phyloP scores from a whole-genome alignment of 2,113 vertebrate genomes.

The Lethenteron camtschaticum region DNA sequence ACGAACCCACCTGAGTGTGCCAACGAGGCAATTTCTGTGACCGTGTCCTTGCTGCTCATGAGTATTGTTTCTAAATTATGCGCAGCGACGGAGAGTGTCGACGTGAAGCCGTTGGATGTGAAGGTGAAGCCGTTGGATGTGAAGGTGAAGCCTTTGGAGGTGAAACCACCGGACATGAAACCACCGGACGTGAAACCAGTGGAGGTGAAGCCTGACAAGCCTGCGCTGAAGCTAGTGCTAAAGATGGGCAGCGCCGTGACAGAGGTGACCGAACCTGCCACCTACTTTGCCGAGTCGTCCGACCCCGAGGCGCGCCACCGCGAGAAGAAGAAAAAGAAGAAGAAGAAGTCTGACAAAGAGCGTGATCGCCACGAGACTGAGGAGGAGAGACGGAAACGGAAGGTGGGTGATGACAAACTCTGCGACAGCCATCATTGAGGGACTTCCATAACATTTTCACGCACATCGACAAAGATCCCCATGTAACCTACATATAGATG shows the following conservation, averaged over 20 bases:
- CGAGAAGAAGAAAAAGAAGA: slow-evolving; percentile 5
- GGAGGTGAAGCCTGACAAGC: background rate
- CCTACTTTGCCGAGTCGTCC: background rate
- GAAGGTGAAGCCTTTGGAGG: too few relatives aligned
- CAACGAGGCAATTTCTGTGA: too few relatives aligned
- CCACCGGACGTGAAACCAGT: background rate
- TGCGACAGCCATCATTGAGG: background rate
- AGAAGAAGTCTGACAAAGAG: slow-evolving; percentile 3
- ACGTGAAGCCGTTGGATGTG: too few relatives aligned
- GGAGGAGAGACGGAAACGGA: slow-evolving; percentile 1
- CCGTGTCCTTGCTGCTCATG: too few relatives aligned
- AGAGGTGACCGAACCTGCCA: background rate
- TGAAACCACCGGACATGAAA: too few relatives aligned
- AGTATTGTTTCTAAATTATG: too few relatives aligned
- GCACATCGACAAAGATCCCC: too few relatives aligned
- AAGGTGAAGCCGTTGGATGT: too few relatives aligned
- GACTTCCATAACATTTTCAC: background rate
- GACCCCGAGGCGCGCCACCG: slow-evolving; percentile 1
- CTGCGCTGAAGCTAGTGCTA: slow-evolving; percentile 1
- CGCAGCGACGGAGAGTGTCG: too few relatives aligned
- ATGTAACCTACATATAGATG: too few relatives aligned
- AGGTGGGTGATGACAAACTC: background rate
- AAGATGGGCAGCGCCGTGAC: background rate
- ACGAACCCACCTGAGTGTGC: too few relatives aligned
- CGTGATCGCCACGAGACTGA: slow-evolving; percentile 1